Base-by-base conservation (phyloP, 2,113 vertebrate genomes). In the Varanus komodoensis region DNA sequence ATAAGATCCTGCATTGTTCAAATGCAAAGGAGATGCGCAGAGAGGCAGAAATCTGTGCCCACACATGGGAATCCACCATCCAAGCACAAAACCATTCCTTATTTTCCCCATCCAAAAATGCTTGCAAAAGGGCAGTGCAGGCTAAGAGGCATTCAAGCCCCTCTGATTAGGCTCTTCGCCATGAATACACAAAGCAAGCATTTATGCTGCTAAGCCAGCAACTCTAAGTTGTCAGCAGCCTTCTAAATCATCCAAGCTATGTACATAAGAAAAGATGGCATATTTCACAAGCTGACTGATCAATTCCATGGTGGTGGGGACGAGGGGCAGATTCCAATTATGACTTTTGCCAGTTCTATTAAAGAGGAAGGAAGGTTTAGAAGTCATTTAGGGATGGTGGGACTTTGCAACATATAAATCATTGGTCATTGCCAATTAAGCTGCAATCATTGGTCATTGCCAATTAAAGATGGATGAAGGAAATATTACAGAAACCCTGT, bases 261-360 rank as follows among this genome's bases (percentile, higher is more conserved):
- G 3, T 54, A 48, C 52, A 69, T 69, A 89, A 44, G 0, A 84
- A 93, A 95, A 92, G 82, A 78, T 82, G 88, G 87, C 94, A 89
- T 85, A 88, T 52, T 93, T 89, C 87, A 87, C 92, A 94, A 94
- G 91, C 57, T 85, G 77, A 50, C 71, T 38, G 90, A 89, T 86
- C 90, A 92, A 94, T 94, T 93, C 93, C 82, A 81, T 44, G 38
- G 38, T 44, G 38, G 38, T 44, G 38, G 38, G 38, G 38, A 38
- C n/a, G 64, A 12, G 95, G 38, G 89, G 92, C 84, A 91, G 86
- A 94, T 95, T 96, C 88, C 89, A 89, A 75, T 81, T 89, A 25
- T 75, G 69, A 71, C 50, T 87, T 54, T 54, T 73, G 34, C n/a
- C 14, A 21, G 21, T 71, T 52, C n/a, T 64, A 73, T 85, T 85